phyloP scores from a whole-genome alignment of 2,797 vertebrate species.

The Acanthurus tractus region DNA sequence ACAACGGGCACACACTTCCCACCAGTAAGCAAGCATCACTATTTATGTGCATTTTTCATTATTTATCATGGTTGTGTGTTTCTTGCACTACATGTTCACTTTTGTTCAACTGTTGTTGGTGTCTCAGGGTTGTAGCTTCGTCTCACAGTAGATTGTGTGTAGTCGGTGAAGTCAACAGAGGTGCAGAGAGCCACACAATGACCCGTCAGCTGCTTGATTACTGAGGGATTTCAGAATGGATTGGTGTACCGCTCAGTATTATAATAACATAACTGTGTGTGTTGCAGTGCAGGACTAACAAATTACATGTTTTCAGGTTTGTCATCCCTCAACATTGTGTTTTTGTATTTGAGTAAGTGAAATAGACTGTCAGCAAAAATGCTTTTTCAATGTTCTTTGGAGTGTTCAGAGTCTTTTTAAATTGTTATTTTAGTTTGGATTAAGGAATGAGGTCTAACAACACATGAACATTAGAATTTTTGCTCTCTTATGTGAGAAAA shows the following conservation, averaged over 20 bases:
- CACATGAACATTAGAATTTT: background rate
- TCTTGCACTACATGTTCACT: conserved; percentile 44
- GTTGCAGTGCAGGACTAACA: conserved; percentile 64
- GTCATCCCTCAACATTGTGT: conserved; percentile 3
- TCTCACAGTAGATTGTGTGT: conserved; percentile 20
- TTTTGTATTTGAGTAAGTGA: background rate
- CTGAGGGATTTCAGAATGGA: conserved; percentile 39
- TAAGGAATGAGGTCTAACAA: background rate
- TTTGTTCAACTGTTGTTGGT: conserved; percentile 42
- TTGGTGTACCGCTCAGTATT: conserved; percentile 71
- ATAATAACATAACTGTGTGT: conserved; percentile 52
- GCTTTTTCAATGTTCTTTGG: conserved; percentile 15
- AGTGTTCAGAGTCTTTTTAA: conserved; percentile 12
- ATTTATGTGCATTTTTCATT: conserved; percentile 31
- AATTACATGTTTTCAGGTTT: conserved; percentile 27
- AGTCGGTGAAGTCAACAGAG: conserved; percentile 9
- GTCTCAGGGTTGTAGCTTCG: conserved; percentile 75
- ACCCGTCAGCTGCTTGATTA: conserved; percentile 38
- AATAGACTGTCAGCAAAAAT: background rate
- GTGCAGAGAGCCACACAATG: background rate
- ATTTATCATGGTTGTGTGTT: conserved; percentile 50
- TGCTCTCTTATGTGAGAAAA: conserved; percentile 16
- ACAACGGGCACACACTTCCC: conserved; percentile 31
- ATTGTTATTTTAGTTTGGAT: conserved; percentile 22
- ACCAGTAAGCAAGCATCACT: conserved; percentile 39